Base-by-base conservation (phyloP, 1,140 invertebrate species). In the Oscheius sp. region DNA sequence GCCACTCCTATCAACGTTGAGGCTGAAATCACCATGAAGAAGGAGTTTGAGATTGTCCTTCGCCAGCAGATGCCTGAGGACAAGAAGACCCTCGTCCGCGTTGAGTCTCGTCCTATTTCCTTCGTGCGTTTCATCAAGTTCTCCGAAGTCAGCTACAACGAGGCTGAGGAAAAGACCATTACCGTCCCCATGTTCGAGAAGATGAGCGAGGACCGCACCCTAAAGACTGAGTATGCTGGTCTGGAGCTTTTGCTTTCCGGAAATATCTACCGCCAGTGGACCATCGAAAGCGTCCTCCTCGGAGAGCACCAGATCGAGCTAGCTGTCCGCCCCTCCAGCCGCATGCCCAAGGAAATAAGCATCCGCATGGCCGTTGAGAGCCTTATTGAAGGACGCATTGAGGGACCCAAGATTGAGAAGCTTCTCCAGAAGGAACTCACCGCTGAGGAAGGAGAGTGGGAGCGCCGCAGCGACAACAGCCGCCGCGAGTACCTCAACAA, bases 91-190 rank as follows among this genome's bases (percentile, higher is more conserved):
- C n/a, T 74, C n/a, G 26, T 78, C n/a, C 46, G 67, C n/a, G 7
- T 78, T 31, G 35, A 63, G 31, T 20, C 72, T 28, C 77, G 75
- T 28, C 77, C 77, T 29, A 34, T 76, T 7, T 59, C 73, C 2
- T 73, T 71, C 62, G 7, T 66, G 32, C 77, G 77, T 32, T 34
- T 0, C 26, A 68, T 65, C 28, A 65, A 69, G 32, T 32, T 31
- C 20, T 58, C 64, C 2, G 64, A 58, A 4, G 35, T 38, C 29
- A 42, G 58, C 1, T 76, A 72, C 61, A 46, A 72, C 35, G 77
- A 79, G 63, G 28, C 77, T 34, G 73, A 76, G 32, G 77, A 79
- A 49, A 68, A 34, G 29, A 79, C 77, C 46, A 26, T 79, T 29
- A 36, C 62, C 35, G 73, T 72, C 31, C 58, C 65, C 29, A 26